phyloP scores from a whole-genome alignment of 2,113 vertebrate genomes.

The Aphelocoma coerulescens region DNA sequence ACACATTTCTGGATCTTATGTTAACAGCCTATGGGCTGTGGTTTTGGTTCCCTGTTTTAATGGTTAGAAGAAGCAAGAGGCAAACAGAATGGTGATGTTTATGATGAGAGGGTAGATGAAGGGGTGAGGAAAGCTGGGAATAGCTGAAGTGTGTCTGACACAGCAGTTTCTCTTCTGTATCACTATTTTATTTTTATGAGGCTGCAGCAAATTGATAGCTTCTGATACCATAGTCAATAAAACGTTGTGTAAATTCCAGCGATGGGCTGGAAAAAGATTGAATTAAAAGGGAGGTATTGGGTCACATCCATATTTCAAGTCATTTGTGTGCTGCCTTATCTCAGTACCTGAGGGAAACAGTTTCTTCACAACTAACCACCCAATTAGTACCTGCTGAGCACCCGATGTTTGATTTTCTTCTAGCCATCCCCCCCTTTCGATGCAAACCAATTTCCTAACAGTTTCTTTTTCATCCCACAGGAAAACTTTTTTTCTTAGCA shows the following conservation, averaged over 20 bases:
- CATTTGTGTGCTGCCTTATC: slow-evolving; percentile 22
- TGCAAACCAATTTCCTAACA: neutral
- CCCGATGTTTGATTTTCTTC: neutral
- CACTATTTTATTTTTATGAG: slow-evolving; percentile 72
- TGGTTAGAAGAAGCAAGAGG: slow-evolving; percentile 54
- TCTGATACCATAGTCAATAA: slow-evolving; percentile 61
- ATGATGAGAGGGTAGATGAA: slow-evolving; percentile 45
- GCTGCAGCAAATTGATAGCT: slow-evolving; percentile 65
- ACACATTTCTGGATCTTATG: slow-evolving; percentile 57
- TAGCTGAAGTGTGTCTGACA: slow-evolving; percentile 49
- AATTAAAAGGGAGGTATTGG: slow-evolving; percentile 60
- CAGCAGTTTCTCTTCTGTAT: slow-evolving; percentile 61
- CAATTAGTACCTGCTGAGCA: slow-evolving; percentile 47
- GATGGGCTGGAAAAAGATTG: slow-evolving; percentile 64
- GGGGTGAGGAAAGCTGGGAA: slow-evolving; percentile 37
- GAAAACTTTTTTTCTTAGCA: neutral
- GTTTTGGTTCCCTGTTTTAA: slow-evolving; percentile 60
- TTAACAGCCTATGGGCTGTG: slow-evolving; percentile 53
- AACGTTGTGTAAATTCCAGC: slow-evolving; percentile 65
- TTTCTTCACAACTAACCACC: slow-evolving; percentile 42
- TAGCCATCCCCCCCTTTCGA: neutral
- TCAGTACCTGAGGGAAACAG: slow-evolving; percentile 18
- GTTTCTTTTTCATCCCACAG: neutral
- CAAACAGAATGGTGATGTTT: slow-evolving; percentile 36
- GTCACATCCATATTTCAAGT: slow-evolving; percentile 52